Evolutionary conservation across 2,113 vertebrate genomes (phyloP), one percentile per base, ranked within the genome.

Genomic region (Boulengeromyrus knoepffleri): DNA sequence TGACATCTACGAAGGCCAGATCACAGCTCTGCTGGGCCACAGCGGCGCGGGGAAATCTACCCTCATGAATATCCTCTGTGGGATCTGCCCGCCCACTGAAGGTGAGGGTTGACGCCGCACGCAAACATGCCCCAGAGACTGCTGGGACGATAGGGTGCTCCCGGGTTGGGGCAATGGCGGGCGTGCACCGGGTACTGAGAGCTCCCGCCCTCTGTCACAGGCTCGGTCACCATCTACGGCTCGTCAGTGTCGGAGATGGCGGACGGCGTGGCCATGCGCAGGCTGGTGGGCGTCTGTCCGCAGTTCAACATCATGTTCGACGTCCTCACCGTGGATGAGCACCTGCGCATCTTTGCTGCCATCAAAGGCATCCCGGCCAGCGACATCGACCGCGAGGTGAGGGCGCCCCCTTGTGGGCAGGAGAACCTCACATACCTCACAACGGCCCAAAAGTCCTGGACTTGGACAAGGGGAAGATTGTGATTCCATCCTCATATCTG

Each of bases 241-340:
- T 94, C 97, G 47, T 97, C 93, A 0, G 97, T 99, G 62, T 96
- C 96, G 0, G 98, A 99, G 92, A 97, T 99, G 0, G 97, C 98
- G 0, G 97, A 99, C 50, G 96, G 96, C 86, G 95, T 96, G 0
- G 97, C 98, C 91, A 97, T 98, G 95, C 96, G 97, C 92, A 97
- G 97, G 92, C 97, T 99, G 89, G 95, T 98, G 24, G 99, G 99
- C 3, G 96, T 99, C 90, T 99, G 99, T 89, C 98, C 98, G 21
- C 99, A 99, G 94, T 95, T 97, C 10, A 98, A 99, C 95, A 99
- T 98, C 88, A 96, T 98, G 93, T 99, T 99, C 0, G 98, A 99
- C 47, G 97, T 99, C 17, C 86, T 99, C 1, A 99, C 98, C 0
- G 98, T 99, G 91, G 97, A 99, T 95, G 99, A 99, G 92, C 99